Percentiles rank a stretch among this genome's conserved stretches.
Evolutionary conservation across 2,888 invertebrate genomes (phyloP).

Genomic region (Theristus sp.): DNA sequence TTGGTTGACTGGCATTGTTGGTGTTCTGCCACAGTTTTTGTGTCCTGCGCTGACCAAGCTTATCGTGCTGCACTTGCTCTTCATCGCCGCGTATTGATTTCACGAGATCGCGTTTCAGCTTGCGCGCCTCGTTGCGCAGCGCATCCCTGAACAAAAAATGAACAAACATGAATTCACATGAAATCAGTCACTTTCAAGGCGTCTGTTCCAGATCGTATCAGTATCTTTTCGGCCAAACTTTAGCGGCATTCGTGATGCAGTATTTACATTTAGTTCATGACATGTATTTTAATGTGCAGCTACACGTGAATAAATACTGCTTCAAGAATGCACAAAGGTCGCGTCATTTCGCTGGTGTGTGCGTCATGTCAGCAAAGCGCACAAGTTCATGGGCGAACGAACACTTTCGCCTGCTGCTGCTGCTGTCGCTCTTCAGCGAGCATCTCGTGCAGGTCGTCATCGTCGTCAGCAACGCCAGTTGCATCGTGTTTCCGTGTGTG

Average conservation of each 20-base stretch:
- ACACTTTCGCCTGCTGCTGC: conserved; percentile 7
- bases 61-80: not conserved
- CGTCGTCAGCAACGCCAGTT: conserved; percentile 1
- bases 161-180: not conserved
- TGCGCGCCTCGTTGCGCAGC: not conserved
- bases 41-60: too few relatives aligned
- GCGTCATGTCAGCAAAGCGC: too few relatives aligned
- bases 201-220: too few relatives aligned
- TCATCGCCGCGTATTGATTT: not conserved
- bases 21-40: not conserved
- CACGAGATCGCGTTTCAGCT: not conserved
- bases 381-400: not conserved
- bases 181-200: not conserved
- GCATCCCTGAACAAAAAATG: not conserved
- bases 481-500: not conserved
- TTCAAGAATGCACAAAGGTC: too few relatives aligned
- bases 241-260: too few relatives aligned
- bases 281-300: too few relatives aligned
- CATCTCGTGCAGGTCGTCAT: conserved; percentile 11
- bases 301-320: too few relatives aligned
- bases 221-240: too few relatives aligned
- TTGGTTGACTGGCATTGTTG: not conserved
- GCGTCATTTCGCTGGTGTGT: too few relatives aligned
- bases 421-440: conserved; percentile 8
- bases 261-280: too few relatives aligned